phyloP scores from a whole-genome alignment of 1,140 invertebrate genomes.

The Rhynchophorus ferrugineus region DNA sequence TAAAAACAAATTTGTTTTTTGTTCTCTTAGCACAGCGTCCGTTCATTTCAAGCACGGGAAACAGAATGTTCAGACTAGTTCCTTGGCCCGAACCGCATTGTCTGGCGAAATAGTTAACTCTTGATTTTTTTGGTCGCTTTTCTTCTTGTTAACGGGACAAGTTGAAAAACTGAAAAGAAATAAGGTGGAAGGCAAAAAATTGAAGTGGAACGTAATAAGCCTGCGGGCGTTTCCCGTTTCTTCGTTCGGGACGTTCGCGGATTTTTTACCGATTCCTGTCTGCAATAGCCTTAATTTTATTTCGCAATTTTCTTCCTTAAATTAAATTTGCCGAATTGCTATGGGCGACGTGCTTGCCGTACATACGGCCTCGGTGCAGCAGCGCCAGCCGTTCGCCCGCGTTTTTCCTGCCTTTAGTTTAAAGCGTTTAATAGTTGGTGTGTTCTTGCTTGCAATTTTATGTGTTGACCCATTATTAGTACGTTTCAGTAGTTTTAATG shows the following conservation, averaged over 20 bases:
- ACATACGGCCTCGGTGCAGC: neutral
- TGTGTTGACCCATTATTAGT: neutral
- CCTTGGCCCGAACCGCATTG: too few species aligned
- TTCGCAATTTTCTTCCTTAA: neutral
- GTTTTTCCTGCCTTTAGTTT: neutral
- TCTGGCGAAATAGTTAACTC: too few species aligned
- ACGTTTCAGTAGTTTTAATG: neutral
- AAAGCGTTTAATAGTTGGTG: neutral
- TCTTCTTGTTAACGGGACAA: neutral
- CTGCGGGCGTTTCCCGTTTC: neutral
- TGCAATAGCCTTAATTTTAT: neutral
- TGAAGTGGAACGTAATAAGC: neutral
- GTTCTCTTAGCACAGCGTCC: too few species aligned
- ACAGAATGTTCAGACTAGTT: too few species aligned
- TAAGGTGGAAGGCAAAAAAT: neutral
- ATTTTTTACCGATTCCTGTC: neutral
- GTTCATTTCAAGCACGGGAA: too few species aligned
- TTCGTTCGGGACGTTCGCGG: neutral
- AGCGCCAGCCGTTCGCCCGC: neutral
- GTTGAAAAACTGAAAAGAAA: too few species aligned
- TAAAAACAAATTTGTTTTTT: too few species aligned
- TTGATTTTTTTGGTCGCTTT: too few species aligned
- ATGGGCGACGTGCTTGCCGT: neutral
- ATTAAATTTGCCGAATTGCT: constrained; percentile 3
- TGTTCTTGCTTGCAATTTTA: neutral